phyloP scores from a whole-genome alignment of 2,888 invertebrate species.

The Epiperipatus broadwayi region DNA sequence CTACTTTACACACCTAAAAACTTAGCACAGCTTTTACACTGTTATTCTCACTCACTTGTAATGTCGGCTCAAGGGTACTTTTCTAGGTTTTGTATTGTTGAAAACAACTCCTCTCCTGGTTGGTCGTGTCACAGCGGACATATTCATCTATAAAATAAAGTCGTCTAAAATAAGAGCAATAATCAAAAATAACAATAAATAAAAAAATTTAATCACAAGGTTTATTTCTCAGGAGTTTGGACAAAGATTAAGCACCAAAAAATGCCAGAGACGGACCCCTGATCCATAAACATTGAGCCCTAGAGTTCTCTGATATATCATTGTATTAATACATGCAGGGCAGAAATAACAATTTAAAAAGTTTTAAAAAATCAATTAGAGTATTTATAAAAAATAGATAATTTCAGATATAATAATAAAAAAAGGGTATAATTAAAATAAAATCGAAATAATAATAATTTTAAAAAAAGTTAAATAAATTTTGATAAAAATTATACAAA shows the following conservation, averaged over 20 bases:
- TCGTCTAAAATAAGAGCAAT: conserved; percentile 1
- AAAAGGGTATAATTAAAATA: too few relatives aligned
- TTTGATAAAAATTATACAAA: too few relatives aligned
- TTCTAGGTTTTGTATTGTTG: conserved; percentile 57
- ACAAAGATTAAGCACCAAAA: neutral
- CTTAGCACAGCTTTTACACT: conserved; percentile 16
- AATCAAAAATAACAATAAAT: conserved; percentile 6
- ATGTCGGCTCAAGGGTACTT: conserved; percentile 78
- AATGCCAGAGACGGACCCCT: too few relatives aligned
- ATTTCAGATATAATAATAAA: too few relatives aligned
- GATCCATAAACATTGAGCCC: too few relatives aligned
- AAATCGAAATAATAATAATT: too few relatives aligned
- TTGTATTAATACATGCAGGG: too few relatives aligned
- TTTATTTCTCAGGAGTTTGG: conserved; percentile 4
- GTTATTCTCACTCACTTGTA: conserved; percentile 26
- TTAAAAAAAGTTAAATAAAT: too few relatives aligned
- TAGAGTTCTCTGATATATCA: too few relatives aligned
- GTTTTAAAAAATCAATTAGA: too few relatives aligned
- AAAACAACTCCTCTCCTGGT: conserved; percentile 78
- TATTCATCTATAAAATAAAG: conserved; percentile 29
- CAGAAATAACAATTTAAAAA: too few relatives aligned
- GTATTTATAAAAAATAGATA: too few relatives aligned
- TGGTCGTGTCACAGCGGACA: conserved; percentile 76
- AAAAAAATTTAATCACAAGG: conserved; percentile 9
- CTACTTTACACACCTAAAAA: neutral